These are phyloP conservation scores for Percopsis omiscomaycus DNA, from an alignment of 2,797 vertebrate species.

Conservation along the genomic window DNA sequence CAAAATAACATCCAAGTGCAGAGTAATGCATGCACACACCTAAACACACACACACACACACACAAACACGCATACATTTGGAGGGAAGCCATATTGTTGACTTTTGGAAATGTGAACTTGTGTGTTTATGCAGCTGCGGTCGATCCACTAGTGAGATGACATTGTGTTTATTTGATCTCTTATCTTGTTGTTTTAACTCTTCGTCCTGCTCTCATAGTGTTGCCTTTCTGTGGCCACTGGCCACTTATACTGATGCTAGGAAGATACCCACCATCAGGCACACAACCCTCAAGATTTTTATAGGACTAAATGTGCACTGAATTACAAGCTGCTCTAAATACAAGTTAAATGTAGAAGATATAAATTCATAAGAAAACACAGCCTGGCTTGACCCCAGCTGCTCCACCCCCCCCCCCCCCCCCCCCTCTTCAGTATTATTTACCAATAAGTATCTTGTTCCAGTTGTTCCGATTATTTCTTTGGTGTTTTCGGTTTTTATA, in stretches of 20 bases:
- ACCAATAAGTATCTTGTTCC: too few species aligned
- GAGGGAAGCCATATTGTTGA: constrained; percentile 55
- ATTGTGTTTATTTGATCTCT: constrained; percentile 75
- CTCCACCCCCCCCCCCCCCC: too few species aligned
- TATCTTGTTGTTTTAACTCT: constrained; percentile 76
- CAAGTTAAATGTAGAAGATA: too few species aligned
- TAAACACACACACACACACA: constrained; percentile 8
- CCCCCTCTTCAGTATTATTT: too few species aligned
- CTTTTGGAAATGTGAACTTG: constrained; percentile 51
- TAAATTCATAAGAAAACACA: too few species aligned
- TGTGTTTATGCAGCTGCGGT: constrained; percentile 73
- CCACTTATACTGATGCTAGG: constrained; percentile 61
- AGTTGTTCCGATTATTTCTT: too few species aligned
- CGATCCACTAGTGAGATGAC: constrained; percentile 55
- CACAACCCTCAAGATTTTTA: background rate
- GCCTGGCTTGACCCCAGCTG: too few species aligned
- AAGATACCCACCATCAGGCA: constrained; percentile 43
- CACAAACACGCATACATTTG: constrained; percentile 32
- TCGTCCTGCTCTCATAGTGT: constrained; percentile 63
- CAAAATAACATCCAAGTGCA: background rate
- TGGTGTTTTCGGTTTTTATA: background rate
- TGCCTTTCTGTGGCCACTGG: constrained; percentile 60
- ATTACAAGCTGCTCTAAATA: background rate
- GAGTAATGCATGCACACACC: constrained; percentile 1
- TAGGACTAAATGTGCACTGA: background rate